Percentiles rank a stretch among this genome's conserved stretches.
These are phyloP conservation scores for Brachylomia viminalis DNA, from an alignment of 2,888 invertebrate genomes.

Conservation along the genomic window DNA sequence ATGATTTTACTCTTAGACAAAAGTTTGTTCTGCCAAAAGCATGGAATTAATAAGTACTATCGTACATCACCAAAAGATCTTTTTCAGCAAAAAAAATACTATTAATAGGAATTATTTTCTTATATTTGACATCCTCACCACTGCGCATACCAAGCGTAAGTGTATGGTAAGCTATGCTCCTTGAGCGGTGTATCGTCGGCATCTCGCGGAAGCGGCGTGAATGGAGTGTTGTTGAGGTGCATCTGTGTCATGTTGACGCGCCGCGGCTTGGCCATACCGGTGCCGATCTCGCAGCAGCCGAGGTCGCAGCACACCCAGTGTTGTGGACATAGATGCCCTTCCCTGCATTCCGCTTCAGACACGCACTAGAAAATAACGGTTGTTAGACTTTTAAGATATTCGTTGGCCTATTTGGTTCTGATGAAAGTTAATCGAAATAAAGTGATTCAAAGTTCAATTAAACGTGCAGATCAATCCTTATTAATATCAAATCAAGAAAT, in stretches of 20 bases:
- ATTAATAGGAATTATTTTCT: too few relatives aligned
- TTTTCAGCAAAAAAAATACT: not conserved
- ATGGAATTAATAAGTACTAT: conserved; percentile 2
- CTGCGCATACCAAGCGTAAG: conserved; percentile 83
- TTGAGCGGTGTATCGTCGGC: conserved; percentile 72
- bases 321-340: conserved; percentile 93
- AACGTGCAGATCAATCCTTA: too few relatives aligned
- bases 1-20: not conserved
- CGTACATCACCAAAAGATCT: not conserved
- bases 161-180: conserved; percentile 68
- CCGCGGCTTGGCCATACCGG: conserved; percentile 84
- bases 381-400: not conserved
- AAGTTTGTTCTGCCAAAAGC: not conserved
- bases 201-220: conserved; percentile 76
- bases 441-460: too few relatives aligned
- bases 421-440: too few relatives aligned
- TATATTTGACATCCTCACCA: conserved; percentile 73
- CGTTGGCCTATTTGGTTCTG: not conserved
- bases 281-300: conserved; percentile 91
- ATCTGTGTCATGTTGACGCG: conserved; percentile 67
- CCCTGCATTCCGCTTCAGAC: conserved; percentile 88
- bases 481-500: too few relatives aligned
- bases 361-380: conserved; percentile 80
- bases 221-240: conserved; percentile 69
- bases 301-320: conserved; percentile 94